Percentiles rank a stretch among this genome's conserved stretches.
Conservation (phyloP, 2,113 vertebrate species). For the Podarcis muralis region DNA sequence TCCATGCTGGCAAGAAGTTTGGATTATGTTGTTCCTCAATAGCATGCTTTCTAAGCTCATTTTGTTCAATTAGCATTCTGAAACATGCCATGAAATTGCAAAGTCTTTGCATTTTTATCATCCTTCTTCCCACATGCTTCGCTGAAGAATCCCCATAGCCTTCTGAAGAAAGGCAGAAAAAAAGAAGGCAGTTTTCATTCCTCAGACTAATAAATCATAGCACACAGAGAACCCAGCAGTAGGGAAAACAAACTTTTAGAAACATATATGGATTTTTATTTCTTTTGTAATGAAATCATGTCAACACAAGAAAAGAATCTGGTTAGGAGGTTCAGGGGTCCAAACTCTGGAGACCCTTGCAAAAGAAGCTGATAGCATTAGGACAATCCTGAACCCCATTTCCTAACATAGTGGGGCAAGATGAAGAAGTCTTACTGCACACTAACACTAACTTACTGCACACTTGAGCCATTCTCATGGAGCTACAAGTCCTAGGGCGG, state of each 20-base stretch:
- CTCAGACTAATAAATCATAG: constrained; percentile 5
- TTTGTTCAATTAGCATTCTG: constrained; percentile 42
- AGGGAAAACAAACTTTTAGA: neutral
- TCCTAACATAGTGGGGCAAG: neutral
- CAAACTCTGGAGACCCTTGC: neutral
- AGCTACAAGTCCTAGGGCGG: neutral
- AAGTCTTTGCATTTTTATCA: constrained; percentile 21
- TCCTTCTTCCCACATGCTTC: constrained; percentile 10
- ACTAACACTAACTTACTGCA: neutral
- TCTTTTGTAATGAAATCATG: neutral
- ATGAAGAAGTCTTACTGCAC: neutral
- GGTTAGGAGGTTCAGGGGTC: neutral
- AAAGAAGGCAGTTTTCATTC: neutral
- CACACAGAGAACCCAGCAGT: neutral
- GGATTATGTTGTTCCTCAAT: constrained; percentile 10
- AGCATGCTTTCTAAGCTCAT: constrained; percentile 38
- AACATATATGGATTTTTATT: neutral
- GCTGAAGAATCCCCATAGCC: constrained; percentile 8
- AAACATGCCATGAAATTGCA: constrained; percentile 36
- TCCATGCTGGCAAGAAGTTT: neutral
- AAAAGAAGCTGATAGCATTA: neutral
- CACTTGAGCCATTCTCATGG: neutral
- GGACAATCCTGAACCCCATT: neutral
- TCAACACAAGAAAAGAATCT: neutral
- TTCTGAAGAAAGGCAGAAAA: neutral